Base-by-base conservation (phyloP, 1,140 invertebrate genomes). In the Drosophila asahinai region DNA sequence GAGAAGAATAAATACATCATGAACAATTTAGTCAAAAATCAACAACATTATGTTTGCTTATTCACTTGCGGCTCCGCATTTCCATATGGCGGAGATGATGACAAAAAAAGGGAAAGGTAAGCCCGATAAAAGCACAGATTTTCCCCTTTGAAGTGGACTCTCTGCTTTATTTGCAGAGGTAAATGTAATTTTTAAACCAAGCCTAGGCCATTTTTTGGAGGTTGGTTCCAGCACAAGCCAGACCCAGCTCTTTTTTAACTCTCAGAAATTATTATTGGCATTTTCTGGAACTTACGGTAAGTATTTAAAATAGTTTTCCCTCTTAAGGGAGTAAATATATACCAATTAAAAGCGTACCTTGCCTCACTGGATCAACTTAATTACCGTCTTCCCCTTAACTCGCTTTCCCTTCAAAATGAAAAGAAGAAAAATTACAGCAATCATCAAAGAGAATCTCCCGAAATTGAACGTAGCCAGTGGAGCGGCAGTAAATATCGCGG, bases 1-100 rank as follows among this genome's bases (percentile, higher is more conserved):
- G 51, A 68, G 54, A 70, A 55, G 59, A 87, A 87, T 86, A 87
- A 86, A 86, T 86, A 86, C 66, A 86, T 86, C 77, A 77, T 80
- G 80, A 70, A 78, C 80, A 87, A 89, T 89, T 87, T 87, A 87
- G 83, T 87, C 83, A 89, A 87, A 87, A 52, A 83, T 87, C 80
- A 74, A 60, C 77, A 73, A 58, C 14, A 49, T 19, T 9, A 30
- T 59, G 15, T 45, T 65, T 76, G 55, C 65, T 60, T 72, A 80
- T 49, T 19, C 47, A 40, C 40, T 33, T 61, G 38, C n/a, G 38
- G 22, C 27, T 47, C 17, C 15, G 5, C 12, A 54, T 54, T 30
- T 43, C n/a, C 38, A 42, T 40, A 40, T 63, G 15, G 17, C 15
- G 6, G 9, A 11, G 15, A 58, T 36, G 30, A 9, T 33, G 9